Conservation (phyloP, 1,140 invertebrate genomes). For the Ruditapes philippinarum region DNA sequence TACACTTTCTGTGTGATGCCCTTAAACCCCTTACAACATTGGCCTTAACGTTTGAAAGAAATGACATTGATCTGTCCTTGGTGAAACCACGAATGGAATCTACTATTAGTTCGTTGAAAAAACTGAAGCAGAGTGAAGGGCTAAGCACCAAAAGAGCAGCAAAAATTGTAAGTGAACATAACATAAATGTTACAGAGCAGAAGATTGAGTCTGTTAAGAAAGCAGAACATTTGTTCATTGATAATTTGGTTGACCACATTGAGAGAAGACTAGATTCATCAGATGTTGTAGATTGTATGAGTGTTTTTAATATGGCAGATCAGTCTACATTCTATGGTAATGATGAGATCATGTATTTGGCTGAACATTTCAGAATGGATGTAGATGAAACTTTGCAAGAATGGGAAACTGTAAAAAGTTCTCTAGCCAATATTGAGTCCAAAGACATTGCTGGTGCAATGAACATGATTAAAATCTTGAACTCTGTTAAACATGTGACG, state of each 20-base stretch:
- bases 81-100: conserved; percentile 8
- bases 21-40: background rate
- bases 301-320: conserved; percentile 6
- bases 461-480: background rate
- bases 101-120: background rate
- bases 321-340: background rate
- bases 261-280: background rate
- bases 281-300: background rate
- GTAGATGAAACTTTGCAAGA: background rate
- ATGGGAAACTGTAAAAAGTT: background rate
- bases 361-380: conserved; percentile 16
- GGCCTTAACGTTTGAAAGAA: background rate
- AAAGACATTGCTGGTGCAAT: background rate
- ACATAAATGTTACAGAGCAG: background rate
- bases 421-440: background rate
- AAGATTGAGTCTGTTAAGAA: background rate
- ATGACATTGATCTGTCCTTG: conserved; percentile 2
- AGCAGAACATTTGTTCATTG: conserved; percentile 2
- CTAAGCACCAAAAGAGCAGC: background rate
- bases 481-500: background rate
- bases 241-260: conserved; percentile 1
- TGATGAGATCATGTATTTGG: background rate
- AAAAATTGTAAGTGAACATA: background rate
- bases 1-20: conserved; percentile 26
- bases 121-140: background rate